Evolutionary conservation across 2,797 vertebrate species (phyloP), one percentile per base, ranked within the genome.

Genomic region (Furcifer pardalis): DNA sequence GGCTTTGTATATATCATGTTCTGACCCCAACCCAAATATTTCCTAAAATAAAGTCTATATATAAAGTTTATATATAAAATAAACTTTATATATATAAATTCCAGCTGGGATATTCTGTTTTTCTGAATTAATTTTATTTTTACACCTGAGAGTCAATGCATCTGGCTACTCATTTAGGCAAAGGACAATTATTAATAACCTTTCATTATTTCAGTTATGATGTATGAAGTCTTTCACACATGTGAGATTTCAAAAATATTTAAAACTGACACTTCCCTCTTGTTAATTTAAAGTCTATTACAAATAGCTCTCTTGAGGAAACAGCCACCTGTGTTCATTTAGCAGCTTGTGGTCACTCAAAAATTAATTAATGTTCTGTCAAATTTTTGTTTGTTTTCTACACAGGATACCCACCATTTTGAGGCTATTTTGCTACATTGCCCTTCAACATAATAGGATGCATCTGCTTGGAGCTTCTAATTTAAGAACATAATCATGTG

Each of bases 251-350:
- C 83, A 90, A 79, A 94, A 93, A 84, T 92, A 87, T 93, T 93
- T 93, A 89, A 95, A 93, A 83, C 83, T 93, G 90, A 73, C 93
- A 87, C 89, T 88, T 94, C 66, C 77, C 86, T 92, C 90, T 86
- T 95, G 88, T 83, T 95, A 93, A 95, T 96, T 96, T 95, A 90
- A 94, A 95, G 89, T 89, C 91, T 92, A 93, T 95, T 95, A 95
- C 81, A 90, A 90, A 93, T 69, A 75, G 19, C 79, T 92, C 93
- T 91, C 92, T 85, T 91, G 93, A 92, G 94, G 89, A 94, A 94
- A 93, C 35, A 91, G 82, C 90, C 94, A 95, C 94, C 93, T 95
- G 94, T 94, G 89, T 93, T 95, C 92, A 91, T 93, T 93, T 93
- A 95, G 82, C 84, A 91, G 87, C 75, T 93, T 91, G 90, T 84